Conservation (phyloP, 2,888 invertebrate species). For the Chaetogeoica ovagalla region DNA sequence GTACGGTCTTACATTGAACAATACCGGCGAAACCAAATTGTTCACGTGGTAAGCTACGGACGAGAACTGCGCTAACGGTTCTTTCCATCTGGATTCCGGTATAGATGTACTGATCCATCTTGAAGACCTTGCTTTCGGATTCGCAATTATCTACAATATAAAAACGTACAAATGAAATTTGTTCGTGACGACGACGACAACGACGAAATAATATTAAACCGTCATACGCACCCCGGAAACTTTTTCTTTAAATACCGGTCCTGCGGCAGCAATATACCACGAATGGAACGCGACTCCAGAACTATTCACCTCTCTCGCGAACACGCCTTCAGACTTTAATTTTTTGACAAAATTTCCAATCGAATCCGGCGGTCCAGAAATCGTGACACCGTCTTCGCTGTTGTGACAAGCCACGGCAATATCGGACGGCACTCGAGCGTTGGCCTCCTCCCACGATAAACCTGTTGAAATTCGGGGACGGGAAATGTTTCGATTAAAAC, state of each 20-base stretch:
- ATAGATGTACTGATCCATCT: slow-evolving; percentile 96
- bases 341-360: slow-evolving; percentile 71
- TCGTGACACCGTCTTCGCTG: slow-evolving; percentile 87
- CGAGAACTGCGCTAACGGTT: slow-evolving; percentile 75
- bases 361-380: slow-evolving; percentile 81
- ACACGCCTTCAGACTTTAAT: slow-evolving; percentile 74
- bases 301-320: slow-evolving; percentile 83
- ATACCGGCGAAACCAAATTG: slow-evolving; percentile 89
- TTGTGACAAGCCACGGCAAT: slow-evolving; percentile 93
- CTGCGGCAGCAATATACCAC: slow-evolving; percentile 83
- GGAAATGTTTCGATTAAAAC: not conserved
- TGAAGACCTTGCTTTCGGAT: slow-evolving; percentile 74
- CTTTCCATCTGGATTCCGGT: slow-evolving; percentile 80
- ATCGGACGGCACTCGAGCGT: slow-evolving; percentile 73
- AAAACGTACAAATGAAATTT: not conserved
- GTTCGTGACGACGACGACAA: not conserved
- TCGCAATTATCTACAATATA: slow-evolving; percentile 68
- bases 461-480: slow-evolving; percentile 56
- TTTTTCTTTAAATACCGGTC: slow-evolving; percentile 75
- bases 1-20: slow-evolving; percentile 52
- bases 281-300: slow-evolving; percentile 88
- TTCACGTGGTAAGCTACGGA: slow-evolving; percentile 95
- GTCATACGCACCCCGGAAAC: slow-evolving; percentile 65
- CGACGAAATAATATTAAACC: not conserved
- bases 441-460: slow-evolving; percentile 81